Conservation (phyloP, 2,888 invertebrate genomes). For the Caenorhabditis becei region DNA sequence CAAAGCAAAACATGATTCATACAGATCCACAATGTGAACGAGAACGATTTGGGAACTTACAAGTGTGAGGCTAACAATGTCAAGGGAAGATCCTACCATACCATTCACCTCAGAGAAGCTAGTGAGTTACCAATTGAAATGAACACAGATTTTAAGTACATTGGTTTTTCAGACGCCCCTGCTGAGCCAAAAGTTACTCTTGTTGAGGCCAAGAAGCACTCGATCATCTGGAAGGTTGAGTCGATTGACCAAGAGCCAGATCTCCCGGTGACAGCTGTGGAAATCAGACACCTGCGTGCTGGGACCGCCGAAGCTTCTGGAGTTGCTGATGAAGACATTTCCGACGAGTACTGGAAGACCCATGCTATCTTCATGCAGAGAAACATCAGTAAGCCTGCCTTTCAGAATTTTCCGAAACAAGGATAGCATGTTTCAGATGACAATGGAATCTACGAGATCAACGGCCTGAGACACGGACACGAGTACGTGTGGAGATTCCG, state of each 20-base stretch:
- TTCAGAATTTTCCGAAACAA: slow-evolving; percentile 1
- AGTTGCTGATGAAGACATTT: slow-evolving; percentile 47
- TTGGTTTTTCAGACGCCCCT: slow-evolving; percentile 70
- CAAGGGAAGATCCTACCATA: slow-evolving; percentile 72
- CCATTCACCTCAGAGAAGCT: slow-evolving; percentile 74
- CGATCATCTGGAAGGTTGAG: slow-evolving; percentile 73
- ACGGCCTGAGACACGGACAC: slow-evolving; percentile 72
- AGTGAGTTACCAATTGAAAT: slow-evolving; percentile 54
- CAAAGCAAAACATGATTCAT: slow-evolving; percentile 23
- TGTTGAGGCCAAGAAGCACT: slow-evolving; percentile 66
- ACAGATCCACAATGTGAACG: slow-evolving; percentile 73
- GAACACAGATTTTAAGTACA: background rate
- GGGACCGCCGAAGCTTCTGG: slow-evolving; percentile 41
- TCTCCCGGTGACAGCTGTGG: slow-evolving; percentile 50
- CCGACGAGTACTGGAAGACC: slow-evolving; percentile 49
- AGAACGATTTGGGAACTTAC: slow-evolving; percentile 76
- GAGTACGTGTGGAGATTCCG: slow-evolving; percentile 78
- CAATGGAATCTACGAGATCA: slow-evolving; percentile 70
- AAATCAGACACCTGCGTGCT: slow-evolving; percentile 53
- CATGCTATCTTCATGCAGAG: slow-evolving; percentile 41
- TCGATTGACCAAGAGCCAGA: slow-evolving; percentile 62
- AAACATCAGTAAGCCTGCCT: slow-evolving; percentile 35
- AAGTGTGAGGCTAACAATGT: slow-evolving; percentile 78
- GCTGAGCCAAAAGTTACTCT: slow-evolving; percentile 74
- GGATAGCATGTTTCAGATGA: slow-evolving; percentile 47